These are phyloP conservation scores for Aleiodes alternator DNA, from an alignment of 2,888 invertebrate species.

Conservation along the genomic window DNA sequence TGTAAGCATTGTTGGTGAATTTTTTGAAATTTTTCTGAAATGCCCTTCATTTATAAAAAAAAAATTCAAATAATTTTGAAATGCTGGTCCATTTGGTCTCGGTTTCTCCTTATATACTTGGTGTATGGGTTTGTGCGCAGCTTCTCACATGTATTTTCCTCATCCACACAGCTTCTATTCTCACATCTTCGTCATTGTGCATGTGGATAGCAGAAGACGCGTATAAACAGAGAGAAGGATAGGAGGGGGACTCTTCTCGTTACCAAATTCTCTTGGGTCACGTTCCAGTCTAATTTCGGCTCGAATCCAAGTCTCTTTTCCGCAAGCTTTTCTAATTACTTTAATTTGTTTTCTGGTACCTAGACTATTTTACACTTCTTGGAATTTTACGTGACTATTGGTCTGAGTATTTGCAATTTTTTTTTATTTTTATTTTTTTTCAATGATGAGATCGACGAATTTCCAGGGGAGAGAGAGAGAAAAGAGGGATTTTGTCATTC, in stretches of 20 bases:
- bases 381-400: conserved; percentile 25
- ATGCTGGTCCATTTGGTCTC: too few species aligned
- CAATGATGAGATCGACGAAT: not conserved
- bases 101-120: too few species aligned
- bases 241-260: not conserved
- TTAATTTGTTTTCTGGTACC: conserved; percentile 44
- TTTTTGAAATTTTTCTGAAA: too few species aligned
- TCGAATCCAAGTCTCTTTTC: conserved; percentile 21
- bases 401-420: conserved; percentile 25
- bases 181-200: not conserved
- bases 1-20: too few species aligned
- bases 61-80: too few species aligned
- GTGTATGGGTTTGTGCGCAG: too few species aligned
- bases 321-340: conserved; percentile 42
- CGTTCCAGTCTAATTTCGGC: conserved; percentile 43
- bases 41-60: too few species aligned
- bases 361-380: conserved; percentile 15
- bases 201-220: conserved; percentile 11
- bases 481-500: not conserved
- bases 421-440: not conserved
- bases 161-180: not conserved
- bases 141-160: too few species aligned
- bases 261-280: conserved; percentile 31
- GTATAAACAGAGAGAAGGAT: not conserved
- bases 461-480: not conserved